Evolutionary conservation across 2,888 invertebrate species (phyloP).

Genomic region (Diaprepes abbreviatus): DNA sequence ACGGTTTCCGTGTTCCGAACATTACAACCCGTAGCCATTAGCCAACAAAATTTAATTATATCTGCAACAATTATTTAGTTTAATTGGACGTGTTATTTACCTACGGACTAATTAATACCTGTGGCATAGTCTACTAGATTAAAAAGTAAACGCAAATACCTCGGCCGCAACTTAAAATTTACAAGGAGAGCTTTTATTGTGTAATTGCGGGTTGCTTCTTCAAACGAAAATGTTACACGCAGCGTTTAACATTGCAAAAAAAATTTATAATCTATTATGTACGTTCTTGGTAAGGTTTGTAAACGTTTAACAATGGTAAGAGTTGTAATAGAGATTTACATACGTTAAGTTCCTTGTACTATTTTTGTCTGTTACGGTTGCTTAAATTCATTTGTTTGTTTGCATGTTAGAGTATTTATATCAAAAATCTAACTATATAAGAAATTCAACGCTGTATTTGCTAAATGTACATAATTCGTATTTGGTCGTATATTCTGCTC

Average conservation of each 20-base stretch:
- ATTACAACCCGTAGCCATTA: not conserved
- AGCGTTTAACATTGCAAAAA: not conserved
- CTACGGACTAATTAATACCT: constrained; percentile 8
- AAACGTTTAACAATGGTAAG: constrained; percentile 11
- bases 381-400: constrained; percentile 1
- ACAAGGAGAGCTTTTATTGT: not conserved
- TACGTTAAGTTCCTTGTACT: constrained; percentile 12
- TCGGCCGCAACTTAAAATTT: not conserved
- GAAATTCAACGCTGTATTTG: too few relatives aligned
- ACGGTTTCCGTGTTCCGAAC: not conserved
- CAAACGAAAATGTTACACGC: constrained; percentile 13
- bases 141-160: constrained; percentile 1
- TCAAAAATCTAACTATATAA: too few relatives aligned
- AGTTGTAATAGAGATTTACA: not conserved
- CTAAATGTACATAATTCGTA: too few relatives aligned
- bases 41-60: not conserved
- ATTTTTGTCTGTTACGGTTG: not conserved
- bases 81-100: constrained; percentile 6
- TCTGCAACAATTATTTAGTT: constrained; percentile 5
- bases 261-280: too few relatives aligned
- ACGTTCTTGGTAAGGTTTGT: not conserved
- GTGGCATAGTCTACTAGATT: not conserved
- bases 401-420: too few relatives aligned
- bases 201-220: constrained; percentile 9
- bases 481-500: too few relatives aligned